Percentiles rank a stretch among this genome's conserved stretches.
These are phyloP conservation scores for Rhea pennata DNA, from an alignment of 2,113 vertebrate genomes.

Conservation along the genomic window DNA sequence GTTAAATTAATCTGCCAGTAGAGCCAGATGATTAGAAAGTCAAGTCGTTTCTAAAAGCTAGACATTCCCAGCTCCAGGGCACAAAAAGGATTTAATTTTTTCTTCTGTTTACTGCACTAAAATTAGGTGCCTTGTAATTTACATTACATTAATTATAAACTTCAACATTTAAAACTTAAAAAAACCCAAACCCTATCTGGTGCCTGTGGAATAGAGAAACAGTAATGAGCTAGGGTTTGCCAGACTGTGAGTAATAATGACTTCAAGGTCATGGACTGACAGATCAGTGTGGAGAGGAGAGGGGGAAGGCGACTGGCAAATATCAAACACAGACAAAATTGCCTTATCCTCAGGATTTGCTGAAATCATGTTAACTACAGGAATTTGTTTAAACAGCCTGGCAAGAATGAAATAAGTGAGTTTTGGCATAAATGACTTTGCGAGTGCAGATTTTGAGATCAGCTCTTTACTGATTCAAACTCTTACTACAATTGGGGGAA, in stretches of 20 bases:
- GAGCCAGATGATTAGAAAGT: neutral
- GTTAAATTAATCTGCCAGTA: neutral
- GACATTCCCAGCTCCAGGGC: neutral
- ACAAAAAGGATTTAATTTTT: conserved; percentile 18
- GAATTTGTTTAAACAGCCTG: conserved; percentile 45
- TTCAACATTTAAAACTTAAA: conserved; percentile 36
- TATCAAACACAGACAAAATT: conserved; percentile 40
- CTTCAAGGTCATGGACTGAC: conserved; percentile 52
- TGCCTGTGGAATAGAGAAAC: conserved; percentile 28
- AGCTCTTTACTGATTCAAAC: neutral
- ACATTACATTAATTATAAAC: conserved; percentile 37
- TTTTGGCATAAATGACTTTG: neutral
- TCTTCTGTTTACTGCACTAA: neutral
- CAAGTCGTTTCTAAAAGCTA: neutral
- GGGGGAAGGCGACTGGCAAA: neutral
- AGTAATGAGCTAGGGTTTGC: conserved; percentile 26
- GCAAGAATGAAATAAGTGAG: conserved; percentile 10
- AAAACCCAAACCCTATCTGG: neutral
- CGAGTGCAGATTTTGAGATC: neutral
- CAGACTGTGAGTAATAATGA: conserved; percentile 38
- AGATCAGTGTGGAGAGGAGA: neutral
- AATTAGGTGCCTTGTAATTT: conserved; percentile 37
- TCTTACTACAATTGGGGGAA: neutral
- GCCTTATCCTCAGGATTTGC: conserved; percentile 30
- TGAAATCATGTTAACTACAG: conserved; percentile 34